A percentile compares a stretch with the other conserved stretches of the same genome.
phyloP scores from a whole-genome alignment of 2,797 vertebrate species.

The Scyliorhinus canicula region DNA sequence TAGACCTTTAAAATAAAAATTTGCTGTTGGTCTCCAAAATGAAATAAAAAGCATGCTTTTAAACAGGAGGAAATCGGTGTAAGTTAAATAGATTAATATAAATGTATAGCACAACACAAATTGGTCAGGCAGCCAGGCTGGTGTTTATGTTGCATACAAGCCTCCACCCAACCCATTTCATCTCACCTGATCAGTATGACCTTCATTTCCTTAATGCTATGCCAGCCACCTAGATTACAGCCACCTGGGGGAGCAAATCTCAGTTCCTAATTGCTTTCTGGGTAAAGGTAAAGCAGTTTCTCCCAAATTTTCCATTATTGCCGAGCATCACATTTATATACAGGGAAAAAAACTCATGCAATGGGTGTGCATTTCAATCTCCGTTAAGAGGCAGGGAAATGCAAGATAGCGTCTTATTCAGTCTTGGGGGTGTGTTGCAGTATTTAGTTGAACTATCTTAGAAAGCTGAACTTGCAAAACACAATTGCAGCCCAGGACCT shows the following conservation, averaged over 20 bases:
- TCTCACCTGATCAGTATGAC: neutral
- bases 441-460: neutral
- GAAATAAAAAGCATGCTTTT: neutral
- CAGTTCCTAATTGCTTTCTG: neutral
- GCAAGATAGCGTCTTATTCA: too few species aligned
- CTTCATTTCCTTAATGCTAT: neutral
- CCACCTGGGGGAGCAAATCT: neutral
- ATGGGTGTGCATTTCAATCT: neutral
- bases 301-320: neutral
- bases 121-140: neutral
- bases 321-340: neutral
- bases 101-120: neutral
- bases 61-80: neutral
- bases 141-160: neutral
- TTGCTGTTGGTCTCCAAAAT: too few species aligned
- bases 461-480: too few species aligned
- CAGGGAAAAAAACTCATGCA: neutral
- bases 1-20: too few species aligned
- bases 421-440: too few species aligned
- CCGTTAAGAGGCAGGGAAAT: neutral
- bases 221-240: neutral
- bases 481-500: neutral
- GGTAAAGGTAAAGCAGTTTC: too few species aligned
- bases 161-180: neutral
- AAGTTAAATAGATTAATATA: neutral